These are phyloP conservation scores for Uloborus plumipes DNA, from an alignment of 2,888 invertebrate genomes.

Conservation along the genomic window DNA sequence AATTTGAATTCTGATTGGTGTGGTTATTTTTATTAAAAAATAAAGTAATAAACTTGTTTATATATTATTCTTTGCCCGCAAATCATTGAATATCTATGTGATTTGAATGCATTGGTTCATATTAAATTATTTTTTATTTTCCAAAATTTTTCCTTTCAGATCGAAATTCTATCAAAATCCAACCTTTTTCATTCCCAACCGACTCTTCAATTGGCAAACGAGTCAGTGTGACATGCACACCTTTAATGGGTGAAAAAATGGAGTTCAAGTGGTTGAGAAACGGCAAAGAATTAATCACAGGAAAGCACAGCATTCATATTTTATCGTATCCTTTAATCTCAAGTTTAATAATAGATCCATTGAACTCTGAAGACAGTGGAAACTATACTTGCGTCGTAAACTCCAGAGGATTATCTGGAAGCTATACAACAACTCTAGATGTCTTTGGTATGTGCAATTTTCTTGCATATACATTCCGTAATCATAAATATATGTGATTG, in stretches of 20 bases:
- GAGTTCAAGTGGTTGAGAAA: slow-evolving; percentile 56
- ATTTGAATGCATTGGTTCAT: background rate
- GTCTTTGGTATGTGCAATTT: slow-evolving; percentile 33
- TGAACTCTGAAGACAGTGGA: slow-evolving; percentile 38
- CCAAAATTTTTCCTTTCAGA: slow-evolving; percentile 4
- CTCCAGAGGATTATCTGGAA: slow-evolving; percentile 23
- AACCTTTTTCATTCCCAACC: slow-evolving; percentile 46
- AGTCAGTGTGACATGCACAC: slow-evolving; percentile 33
- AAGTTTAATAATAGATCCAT: slow-evolving; percentile 34
- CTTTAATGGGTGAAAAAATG: slow-evolving; percentile 37
- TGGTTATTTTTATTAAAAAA: too few species aligned
- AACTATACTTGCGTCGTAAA: slow-evolving; percentile 54
- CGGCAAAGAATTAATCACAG: slow-evolving; percentile 20
- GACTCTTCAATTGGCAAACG: slow-evolving; percentile 38
- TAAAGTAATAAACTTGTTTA: too few species aligned
- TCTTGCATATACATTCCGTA: too few species aligned
- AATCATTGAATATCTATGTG: too few species aligned
- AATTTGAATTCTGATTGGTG: too few species aligned
- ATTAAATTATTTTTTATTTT: background rate
- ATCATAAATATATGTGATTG: too few species aligned
- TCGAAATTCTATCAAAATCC: slow-evolving; percentile 29
- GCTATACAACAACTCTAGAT: slow-evolving; percentile 34
- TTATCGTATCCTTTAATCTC: slow-evolving; percentile 23
- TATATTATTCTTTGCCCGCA: too few species aligned
- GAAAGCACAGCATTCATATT: slow-evolving; percentile 27